Base-by-base conservation (phyloP, 2,113 vertebrate genomes). In the Neogobius melanostomus region DNA sequence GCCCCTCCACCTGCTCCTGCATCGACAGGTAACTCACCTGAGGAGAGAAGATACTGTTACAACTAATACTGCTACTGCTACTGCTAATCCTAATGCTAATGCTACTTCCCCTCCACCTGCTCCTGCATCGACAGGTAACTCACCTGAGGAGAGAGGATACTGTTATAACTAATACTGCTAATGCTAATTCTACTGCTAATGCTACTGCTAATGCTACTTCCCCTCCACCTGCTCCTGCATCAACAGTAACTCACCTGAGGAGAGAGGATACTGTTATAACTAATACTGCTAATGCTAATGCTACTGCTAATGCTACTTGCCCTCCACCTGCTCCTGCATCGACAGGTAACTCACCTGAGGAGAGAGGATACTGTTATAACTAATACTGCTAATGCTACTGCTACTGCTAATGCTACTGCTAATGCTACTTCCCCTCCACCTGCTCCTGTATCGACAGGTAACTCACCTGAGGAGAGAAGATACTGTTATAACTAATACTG, bases 11-110 rank as follows among this genome's bases (percentile, higher is more conserved):
- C 0, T 94, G 94, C 71, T 95, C 94, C 74, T 99, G 96, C 91
- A 99, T 91, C 50, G 95, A 93, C 92, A 99, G 92, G 83, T 95
- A 97, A 72, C 92, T 98, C 94, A 99, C 98, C 98, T 99, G 79
- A 44, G 9, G 6, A 43, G 2, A 42, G 1, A 51, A 8, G 9
- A 10, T 49, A 49, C 47, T 49, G 12, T 11, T 11, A 49, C 0
- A 11, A 48, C 50, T 52, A 7, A 2, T 52, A n/a, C 15, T 53
- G 5, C 51, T 36, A 36, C 1, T 36, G 4, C 28, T 36, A 36
- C 28, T 36, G 4, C 28, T 36, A 36, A 2, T 36, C 0, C 28
- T 36, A 36, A 1, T 21, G 21, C 21, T 21, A 21, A 21, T 21
- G 21, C 21, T 21, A 21, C 1, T 21, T 21, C 21, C 90, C 91